Conservation (phyloP, 2,797 vertebrate species). For the Psittacula echo region DNA sequence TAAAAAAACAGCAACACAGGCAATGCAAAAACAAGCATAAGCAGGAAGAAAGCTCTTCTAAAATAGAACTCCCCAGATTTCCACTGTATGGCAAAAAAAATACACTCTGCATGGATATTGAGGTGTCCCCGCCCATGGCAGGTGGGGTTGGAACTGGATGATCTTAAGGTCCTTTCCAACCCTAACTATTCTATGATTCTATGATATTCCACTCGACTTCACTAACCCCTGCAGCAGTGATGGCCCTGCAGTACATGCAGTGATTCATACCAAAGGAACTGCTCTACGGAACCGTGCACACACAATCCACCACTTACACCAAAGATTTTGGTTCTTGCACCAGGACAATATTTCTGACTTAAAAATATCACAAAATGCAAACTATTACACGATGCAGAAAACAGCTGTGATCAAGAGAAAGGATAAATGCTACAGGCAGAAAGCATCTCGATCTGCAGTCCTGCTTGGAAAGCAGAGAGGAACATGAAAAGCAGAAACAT, state of each 20-base stretch:
- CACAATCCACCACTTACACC: not conserved
- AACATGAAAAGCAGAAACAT: not conserved
- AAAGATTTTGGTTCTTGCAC: not conserved
- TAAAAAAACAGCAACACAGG: not conserved
- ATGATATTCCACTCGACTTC: not conserved
- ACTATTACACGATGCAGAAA: not conserved
- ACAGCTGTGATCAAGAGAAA: conserved; percentile 2
- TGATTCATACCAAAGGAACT: fast-evolving
- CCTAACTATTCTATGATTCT: too few relatives aligned
- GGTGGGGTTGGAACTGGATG: too few relatives aligned
- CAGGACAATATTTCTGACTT: not conserved
- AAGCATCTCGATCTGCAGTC: not conserved
- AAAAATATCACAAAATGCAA: not conserved
- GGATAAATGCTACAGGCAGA: not conserved
- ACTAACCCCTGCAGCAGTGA: not conserved
- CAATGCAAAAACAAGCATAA: not conserved
- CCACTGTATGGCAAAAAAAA: fast-evolving
- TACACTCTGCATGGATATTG: not conserved
- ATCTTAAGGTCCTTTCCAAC: not conserved
- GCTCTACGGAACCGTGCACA: not conserved
- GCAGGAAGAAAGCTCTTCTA: not conserved
- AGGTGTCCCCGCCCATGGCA: too few relatives aligned
- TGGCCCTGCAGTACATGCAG: not conserved
- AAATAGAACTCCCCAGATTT: not conserved
- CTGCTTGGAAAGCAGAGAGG: not conserved